Percentiles rank a stretch among this genome's conserved stretches.
Evolutionary conservation across 2,888 invertebrate genomes (phyloP).

Genomic region (Eupithecia exiguata): DNA sequence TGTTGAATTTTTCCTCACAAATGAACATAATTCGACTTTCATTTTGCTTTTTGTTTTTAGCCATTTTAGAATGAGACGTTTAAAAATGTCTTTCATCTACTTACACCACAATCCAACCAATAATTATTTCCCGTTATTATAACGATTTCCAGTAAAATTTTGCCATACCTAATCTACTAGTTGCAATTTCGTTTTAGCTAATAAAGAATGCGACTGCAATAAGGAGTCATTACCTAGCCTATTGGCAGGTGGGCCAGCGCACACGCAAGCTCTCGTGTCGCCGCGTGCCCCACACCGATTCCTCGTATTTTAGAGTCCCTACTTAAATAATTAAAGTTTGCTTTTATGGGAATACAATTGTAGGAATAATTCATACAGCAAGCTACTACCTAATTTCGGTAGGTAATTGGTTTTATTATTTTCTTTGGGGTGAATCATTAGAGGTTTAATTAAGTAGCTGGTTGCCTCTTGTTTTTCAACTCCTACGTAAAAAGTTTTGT

Average conservation of each 20-base stretch:
- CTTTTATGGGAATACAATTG: conserved; percentile 36
- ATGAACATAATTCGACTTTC: background rate
- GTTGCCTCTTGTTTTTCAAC: background rate
- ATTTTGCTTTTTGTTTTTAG: background rate
- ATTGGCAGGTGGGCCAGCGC: conserved; percentile 69
- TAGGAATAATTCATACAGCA: conserved; percentile 23
- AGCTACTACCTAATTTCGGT: conserved; percentile 23
- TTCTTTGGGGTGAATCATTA: conserved; percentile 13
- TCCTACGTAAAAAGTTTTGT: background rate
- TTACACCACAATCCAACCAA: background rate
- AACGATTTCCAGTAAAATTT: background rate
- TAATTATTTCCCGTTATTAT: background rate
- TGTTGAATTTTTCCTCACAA: background rate
- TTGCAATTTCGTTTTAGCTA: conserved; percentile 62
- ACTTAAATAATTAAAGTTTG: conserved; percentile 65
- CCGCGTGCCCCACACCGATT: conserved; percentile 38
- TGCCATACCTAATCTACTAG: background rate
- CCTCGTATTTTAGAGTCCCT: conserved; percentile 54
- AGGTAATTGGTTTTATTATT: conserved; percentile 21
- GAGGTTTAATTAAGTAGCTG: conserved; percentile 10
- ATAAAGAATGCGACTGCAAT: conserved; percentile 63
- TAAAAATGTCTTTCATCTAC: background rate
- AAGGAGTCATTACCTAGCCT: conserved; percentile 55
- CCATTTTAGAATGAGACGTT: background rate
- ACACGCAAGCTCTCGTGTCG: conserved; percentile 77